Evolutionary conservation across 2,797 vertebrate genomes (phyloP), one percentile per base, ranked within the genome.

Genomic region (Zalophus californianus): DNA sequence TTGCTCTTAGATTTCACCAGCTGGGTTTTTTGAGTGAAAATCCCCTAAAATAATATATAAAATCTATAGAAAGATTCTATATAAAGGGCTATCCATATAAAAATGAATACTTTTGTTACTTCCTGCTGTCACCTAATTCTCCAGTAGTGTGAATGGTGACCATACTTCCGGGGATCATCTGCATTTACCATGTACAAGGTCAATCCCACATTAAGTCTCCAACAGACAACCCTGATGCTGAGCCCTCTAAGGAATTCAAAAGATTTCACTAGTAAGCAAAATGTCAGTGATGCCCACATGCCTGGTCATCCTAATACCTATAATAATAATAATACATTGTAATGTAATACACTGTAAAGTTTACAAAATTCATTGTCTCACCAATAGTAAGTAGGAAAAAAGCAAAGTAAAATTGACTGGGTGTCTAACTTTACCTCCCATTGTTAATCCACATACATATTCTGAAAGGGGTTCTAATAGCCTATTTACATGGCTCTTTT

Each of bases 261-360:
- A 89, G 27, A 66, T 44, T 62, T 91, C 60, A 50, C 38, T 85
- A 84, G 14, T 54, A 85, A 93, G 62, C 38, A 82, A 92, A 86
- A 75, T 1, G 0, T 58, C 73, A 93, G 27, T 60, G 66, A 50
- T 35, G 9, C 23, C 54, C 29, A 35, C 12, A 14, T 54, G 15
- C 48, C 20, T 32, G 11, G 7, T 58, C 23, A 0, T 72, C 62
- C 35, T 83, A 87, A 70, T n/a, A 3, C 9, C 77, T 52, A 50
- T 58, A 79, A 44, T 60, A 66, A 72, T 35, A 82, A 82, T 5
- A 3, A 58, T 56, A 44, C 44, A 44, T 44, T 44, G 44, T 44
- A 44, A 44, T 44, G 44, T 44, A 44, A 44, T 44, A 44, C 44
- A 44, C 25, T 86, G 5, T 75, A 60, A 92, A 72, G n/a, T 56